These are phyloP conservation scores for Bombus superbus DNA, from an alignment of 1,140 invertebrate species.

Conservation along the genomic window DNA sequence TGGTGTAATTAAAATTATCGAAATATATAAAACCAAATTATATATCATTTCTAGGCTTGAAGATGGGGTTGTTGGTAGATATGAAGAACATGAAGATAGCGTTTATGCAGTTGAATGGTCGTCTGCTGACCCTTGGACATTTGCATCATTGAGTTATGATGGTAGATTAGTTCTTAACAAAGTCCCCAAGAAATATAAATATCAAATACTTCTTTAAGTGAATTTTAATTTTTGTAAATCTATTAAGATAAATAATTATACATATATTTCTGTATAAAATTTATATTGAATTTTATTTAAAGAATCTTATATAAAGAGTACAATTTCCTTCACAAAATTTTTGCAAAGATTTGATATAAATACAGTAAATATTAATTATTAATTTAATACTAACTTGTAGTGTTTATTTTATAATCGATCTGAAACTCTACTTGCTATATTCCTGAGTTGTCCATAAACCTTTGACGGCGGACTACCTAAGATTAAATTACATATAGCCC, in stretches of 20 bases:
- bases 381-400: slow-evolving; percentile 28
- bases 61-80: slow-evolving; percentile 93
- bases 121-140: slow-evolving; percentile 98
- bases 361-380: neutral
- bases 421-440: slow-evolving; percentile 90
- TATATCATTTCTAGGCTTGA: slow-evolving; percentile 82
- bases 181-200: slow-evolving; percentile 96
- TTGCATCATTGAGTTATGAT: slow-evolving; percentile 98
- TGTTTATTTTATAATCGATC: slow-evolving; percentile 88
- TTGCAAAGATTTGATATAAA: neutral
- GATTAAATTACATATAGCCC: slow-evolving; percentile 99
- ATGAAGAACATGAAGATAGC: slow-evolving; percentile 98
- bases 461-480: slow-evolving; percentile 97
- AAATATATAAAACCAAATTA: slow-evolving; percentile 10
- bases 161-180: slow-evolving; percentile 95
- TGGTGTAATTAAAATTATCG: neutral
- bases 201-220: slow-evolving; percentile 90
- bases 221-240: neutral
- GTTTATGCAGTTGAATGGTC: slow-evolving; percentile 99
- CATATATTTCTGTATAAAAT: neutral
- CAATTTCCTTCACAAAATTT: slow-evolving; percentile 6
- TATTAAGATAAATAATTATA: slow-evolving; percentile 4
- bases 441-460: slow-evolving; percentile 96
- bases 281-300: slow-evolving; percentile 26
- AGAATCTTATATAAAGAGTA: slow-evolving; percentile 24